Evolutionary conservation across 2,113 vertebrate genomes (phyloP), one percentile per base, ranked within the genome.

Genomic region (Dolichallabes microphthalmus): DNA sequence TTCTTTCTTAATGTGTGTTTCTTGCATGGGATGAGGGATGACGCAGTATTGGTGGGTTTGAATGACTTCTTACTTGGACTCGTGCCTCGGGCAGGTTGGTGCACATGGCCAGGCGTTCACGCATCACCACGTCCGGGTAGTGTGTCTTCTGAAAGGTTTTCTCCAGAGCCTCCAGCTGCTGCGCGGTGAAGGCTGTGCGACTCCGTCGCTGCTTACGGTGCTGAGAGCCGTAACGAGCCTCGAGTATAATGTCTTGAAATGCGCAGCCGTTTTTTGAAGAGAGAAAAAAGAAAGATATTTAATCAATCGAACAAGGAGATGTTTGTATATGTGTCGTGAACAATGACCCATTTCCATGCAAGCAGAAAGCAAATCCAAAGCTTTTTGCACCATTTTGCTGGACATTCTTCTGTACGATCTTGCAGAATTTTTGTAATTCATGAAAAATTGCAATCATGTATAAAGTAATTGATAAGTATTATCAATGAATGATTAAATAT

Each of bases 201-300:
- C 96, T 98, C 3, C 98, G 94, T 25, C 98, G 96, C 92, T 99
- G 98, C 90, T 99, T 99, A 92, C 98, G 97, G 91, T 99, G 98
- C 94, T 99, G 97, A 74, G 98, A 99, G 88, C 98, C 98, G 93
- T 99, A 99, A 87, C 98, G 98, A 94, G 98, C 98, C 96, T 99
- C 98, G 92, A 99, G 96, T 94, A 99, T 99, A 94, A 99, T 99
- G 96, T 99, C 98, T 99, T 97, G 96, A 97, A 99, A 98, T 96
- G 97, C 96, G 94, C 97, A 99, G 96, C 97, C 98, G 97, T 98
- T 99, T 85, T 76, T 58, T n/a, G 68, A 82, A 60, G 96, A 96
- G 97, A 94, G 92, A 94, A 92, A 94, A 91, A 97, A 91, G 95
- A 92, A 87, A 92, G 93, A 94, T 94, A 93, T 98, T 99, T 97